phyloP scores from a whole-genome alignment of 2,797 vertebrate genomes.

The Peromyscus melanophrys region DNA sequence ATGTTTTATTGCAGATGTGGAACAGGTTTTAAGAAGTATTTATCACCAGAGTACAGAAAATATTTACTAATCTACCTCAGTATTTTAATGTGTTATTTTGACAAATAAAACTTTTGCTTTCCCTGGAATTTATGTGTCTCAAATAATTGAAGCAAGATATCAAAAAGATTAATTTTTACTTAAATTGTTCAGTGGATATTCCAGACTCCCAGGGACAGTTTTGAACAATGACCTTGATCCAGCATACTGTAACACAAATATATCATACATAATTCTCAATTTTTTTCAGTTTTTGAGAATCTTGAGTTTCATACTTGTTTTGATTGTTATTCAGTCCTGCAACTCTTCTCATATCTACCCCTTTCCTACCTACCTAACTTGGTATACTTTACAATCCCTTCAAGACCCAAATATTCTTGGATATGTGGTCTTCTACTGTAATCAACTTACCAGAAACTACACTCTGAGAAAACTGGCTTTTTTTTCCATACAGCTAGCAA shows the following conservation, averaged over 20 bases:
- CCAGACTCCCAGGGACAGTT: background rate
- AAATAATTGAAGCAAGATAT: slow-evolving; percentile 10
- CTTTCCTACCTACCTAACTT: background rate
- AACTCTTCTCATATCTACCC: background rate
- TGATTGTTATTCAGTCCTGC: background rate
- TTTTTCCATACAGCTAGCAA: background rate
- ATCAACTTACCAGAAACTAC: background rate
- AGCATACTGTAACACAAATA: background rate
- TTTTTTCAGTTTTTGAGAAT: background rate
- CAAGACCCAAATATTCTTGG: no score
- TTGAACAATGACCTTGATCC: background rate
- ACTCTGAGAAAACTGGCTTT: background rate
- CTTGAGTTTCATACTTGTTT: background rate
- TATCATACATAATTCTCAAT: background rate
- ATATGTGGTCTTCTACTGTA: no score
- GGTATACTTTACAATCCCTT: background rate
- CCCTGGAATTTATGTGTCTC: slow-evolving; percentile 8
- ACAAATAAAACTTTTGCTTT: background rate
- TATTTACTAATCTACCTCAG: slow-evolving; percentile 4
- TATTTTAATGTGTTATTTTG: slow-evolving; percentile 32
- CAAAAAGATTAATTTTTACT: background rate
- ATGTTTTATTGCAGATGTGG: background rate
- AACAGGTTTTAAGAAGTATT: background rate
- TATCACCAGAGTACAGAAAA: background rate
- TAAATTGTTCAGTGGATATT: background rate